Base-by-base conservation (phyloP, 1,140 invertebrate species). In the Arion vulgaris region DNA sequence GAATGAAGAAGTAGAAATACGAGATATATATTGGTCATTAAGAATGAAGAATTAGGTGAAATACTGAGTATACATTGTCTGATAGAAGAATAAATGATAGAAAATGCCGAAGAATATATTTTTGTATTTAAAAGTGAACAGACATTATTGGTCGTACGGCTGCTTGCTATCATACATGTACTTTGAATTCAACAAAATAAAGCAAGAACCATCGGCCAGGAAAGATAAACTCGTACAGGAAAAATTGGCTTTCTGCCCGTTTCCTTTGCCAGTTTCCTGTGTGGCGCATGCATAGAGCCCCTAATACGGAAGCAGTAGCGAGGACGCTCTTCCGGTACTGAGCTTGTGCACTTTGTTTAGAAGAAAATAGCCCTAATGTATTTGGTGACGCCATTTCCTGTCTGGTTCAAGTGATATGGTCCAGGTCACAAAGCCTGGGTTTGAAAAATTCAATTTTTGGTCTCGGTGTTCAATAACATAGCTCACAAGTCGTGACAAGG, bases 281-380 rank as follows among this genome's bases (percentile, higher is more conserved):
- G 53, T 57, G 7, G 17, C 53, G 26, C 53, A 57, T 57, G 53
- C 53, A 57, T 19, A 9, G 17, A 57, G 53, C 4, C 53, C 26
- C 53, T 9, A 57, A n/a, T 15, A 19, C 53, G 53, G 53, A 57
- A 57, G 53, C 53, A 19, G 53, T 57, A 19, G 53, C 53, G 53
- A n/a, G 53, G 26, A 57, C 53, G 53, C 53, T 57, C 53, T 57
- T 57, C 53, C 53, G 53, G 53, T n/a, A 19, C 26, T 57, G 17
- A 57, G 53, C 53, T 57, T 57, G 53, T n/a, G 53, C 53, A 57
- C 53, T 57, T 57, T 57, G 53, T 57, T 57, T 57, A 57, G 23
- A 57, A 57, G 53, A 57, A 57, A 57, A 9, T 5, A n/a, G 53
- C 53, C 53, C 53, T 57, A 57, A 57, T 57, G 53, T 57, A 57